Evolutionary conservation across 2,797 vertebrate genomes (phyloP).

Genomic region (Amphiprion clarkii): DNA sequence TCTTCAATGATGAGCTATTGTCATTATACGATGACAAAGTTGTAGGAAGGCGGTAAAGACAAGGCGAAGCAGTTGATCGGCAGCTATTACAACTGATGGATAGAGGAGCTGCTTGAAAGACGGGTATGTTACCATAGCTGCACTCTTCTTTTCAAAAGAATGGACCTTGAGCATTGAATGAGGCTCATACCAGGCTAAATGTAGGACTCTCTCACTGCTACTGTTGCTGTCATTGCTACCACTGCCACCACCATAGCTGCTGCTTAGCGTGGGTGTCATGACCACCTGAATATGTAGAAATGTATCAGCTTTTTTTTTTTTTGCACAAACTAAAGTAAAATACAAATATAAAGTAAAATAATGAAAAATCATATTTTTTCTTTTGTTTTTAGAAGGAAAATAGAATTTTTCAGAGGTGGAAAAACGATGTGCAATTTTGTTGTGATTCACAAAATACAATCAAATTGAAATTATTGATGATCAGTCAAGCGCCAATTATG

Average conservation of each 20-base stretch:
- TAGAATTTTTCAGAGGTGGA: too few relatives aligned
- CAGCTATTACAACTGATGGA: conserved; percentile 33
- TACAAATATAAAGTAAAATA: too few relatives aligned
- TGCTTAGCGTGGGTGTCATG: background rate
- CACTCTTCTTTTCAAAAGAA: conserved; percentile 52
- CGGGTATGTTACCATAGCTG: conserved; percentile 39
- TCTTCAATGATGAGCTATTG: conserved; percentile 23
- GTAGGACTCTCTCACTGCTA: conserved; percentile 17
- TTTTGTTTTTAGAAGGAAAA: too few relatives aligned
- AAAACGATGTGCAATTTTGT: too few relatives aligned
- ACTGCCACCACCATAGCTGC: background rate
- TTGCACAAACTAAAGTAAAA: too few relatives aligned
- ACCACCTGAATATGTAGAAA: background rate
- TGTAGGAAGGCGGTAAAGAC: background rate
- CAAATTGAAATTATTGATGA: too few relatives aligned
- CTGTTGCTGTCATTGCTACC: conserved; percentile 5
- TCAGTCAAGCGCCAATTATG: too few relatives aligned
- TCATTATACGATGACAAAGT: conserved; percentile 25
- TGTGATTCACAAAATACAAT: too few relatives aligned
- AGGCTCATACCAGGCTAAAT: conserved; percentile 28
- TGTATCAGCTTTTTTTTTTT: too few relatives aligned
- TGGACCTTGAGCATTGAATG: conserved; percentile 59
- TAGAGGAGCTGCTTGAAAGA: conserved; percentile 35
- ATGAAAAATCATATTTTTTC: too few relatives aligned
- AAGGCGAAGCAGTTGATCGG: conserved; percentile 11